Evolutionary conservation across 1,140 invertebrate genomes (phyloP).

Genomic region (Ptiloglossa arizonensis): DNA sequence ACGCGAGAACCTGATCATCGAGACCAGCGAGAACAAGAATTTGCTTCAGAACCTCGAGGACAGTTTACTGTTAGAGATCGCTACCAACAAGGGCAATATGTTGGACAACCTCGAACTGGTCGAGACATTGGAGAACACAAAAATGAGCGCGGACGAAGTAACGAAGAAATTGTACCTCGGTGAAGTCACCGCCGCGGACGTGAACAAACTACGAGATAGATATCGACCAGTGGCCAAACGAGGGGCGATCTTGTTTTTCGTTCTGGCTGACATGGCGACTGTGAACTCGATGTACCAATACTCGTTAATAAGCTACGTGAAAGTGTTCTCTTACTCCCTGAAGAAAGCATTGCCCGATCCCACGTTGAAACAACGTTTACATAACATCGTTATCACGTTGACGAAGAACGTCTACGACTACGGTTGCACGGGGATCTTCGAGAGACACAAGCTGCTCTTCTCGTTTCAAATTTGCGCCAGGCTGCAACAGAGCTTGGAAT

Average conservation of each 20-base stretch:
- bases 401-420: conserved; percentile 94
- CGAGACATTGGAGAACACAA: conserved; percentile 93
- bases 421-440: conserved; percentile 95
- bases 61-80: conserved; percentile 90
- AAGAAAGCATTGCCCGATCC: conserved; percentile 90
- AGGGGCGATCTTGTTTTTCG: conserved; percentile 94
- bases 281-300: conserved; percentile 97
- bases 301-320: conserved; percentile 89
- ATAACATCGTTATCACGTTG: conserved; percentile 91
- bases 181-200: conserved; percentile 87
- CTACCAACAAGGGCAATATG: conserved; percentile 94
- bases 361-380: conserved; percentile 86
- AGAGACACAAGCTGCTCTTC: conserved; percentile 93
- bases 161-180: conserved; percentile 89
- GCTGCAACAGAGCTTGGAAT: conserved; percentile 86
- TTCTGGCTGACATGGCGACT: conserved; percentile 91
- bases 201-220: conserved; percentile 90
- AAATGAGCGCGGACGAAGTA: conserved; percentile 90
- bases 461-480: conserved; percentile 95
- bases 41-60: conserved; percentile 91
- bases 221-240: conserved; percentile 91
- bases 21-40: conserved; percentile 92
- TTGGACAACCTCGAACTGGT: conserved; percentile 94
- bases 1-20: conserved; percentile 90
- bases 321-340: conserved; percentile 91